phyloP scores from a whole-genome alignment of 35 echinoderm and acorn worm species.

The Strongylocentrotus purpuratus region DNA sequence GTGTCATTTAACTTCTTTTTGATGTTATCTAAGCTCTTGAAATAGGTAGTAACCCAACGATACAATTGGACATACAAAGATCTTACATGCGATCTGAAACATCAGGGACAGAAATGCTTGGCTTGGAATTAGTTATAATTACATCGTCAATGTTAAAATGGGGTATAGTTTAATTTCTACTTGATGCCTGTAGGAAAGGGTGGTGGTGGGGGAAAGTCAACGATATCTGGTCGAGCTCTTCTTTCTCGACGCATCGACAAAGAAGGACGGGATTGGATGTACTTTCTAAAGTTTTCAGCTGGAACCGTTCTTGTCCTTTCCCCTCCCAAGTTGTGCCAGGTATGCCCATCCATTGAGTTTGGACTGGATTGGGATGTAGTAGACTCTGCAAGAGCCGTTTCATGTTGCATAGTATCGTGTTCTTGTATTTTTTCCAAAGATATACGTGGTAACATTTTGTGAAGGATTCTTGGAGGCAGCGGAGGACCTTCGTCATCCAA shows the following conservation, averaged over 20 bases:
- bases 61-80: no score
- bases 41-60: no score
- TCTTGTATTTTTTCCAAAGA: background rate
- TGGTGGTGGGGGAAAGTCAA: background rate
- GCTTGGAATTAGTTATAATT: no score
- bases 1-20: no score
- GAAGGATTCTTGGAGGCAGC: background rate
- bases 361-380: no score
- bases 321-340: background rate
- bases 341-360: background rate
- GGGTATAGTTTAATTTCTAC: background rate
- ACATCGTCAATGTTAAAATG: no score
- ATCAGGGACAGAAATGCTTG: no score
- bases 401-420: background rate
- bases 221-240: background rate
- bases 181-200: background rate
- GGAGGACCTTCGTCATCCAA: background rate
- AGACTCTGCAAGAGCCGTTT: background rate
- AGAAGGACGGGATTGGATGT: background rate
- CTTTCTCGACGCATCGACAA: background rate
- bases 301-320: background rate
- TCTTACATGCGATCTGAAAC: no score
- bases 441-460: background rate
- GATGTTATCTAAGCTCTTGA: no score
- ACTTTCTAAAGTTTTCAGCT: background rate